phyloP scores from a whole-genome alignment of 2,113 vertebrate species.

The Labeo catla region DNA sequence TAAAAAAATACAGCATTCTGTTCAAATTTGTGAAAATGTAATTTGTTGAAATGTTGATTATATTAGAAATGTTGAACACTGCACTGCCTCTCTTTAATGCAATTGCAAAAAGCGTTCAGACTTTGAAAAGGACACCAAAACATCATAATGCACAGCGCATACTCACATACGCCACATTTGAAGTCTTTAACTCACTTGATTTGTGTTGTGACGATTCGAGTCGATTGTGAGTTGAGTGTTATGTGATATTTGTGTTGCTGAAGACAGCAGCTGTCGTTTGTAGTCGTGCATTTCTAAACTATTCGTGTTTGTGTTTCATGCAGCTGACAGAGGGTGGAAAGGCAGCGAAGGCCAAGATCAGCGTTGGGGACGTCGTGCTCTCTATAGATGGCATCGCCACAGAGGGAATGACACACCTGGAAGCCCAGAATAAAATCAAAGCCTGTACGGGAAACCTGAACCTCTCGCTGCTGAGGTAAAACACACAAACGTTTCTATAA shows the following conservation, averaged over 20 bases:
- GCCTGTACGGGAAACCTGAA: slow-evolving; percentile 85
- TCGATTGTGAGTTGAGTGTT: background rate
- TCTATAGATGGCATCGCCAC: slow-evolving; percentile 92
- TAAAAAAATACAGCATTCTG: background rate
- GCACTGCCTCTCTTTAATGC: background rate
- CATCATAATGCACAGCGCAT: no score
- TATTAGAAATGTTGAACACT: background rate
- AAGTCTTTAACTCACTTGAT: background rate
- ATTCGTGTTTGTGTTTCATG: slow-evolving; percentile 60
- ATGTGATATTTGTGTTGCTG: background rate
- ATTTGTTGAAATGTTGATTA: background rate
- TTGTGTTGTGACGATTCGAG: background rate
- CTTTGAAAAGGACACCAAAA: no score
- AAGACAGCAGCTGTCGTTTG: background rate
- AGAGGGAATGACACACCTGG: slow-evolving; percentile 92
- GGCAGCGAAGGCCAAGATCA: slow-evolving; percentile 86
- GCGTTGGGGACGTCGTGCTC: slow-evolving; percentile 89
- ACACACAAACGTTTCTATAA: background rate
- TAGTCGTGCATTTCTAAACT: slow-evolving; percentile 15
- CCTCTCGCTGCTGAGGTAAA: slow-evolving; percentile 94
- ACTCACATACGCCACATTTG: no score
- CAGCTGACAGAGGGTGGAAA: slow-evolving; percentile 95
- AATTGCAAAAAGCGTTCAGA: background rate
- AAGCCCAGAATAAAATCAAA: slow-evolving; percentile 99
- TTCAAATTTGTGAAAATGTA: background rate